These are phyloP conservation scores for Pteronotus mesoamericanus DNA, from an alignment of 2,797 vertebrate species.

Conservation along the genomic window DNA sequence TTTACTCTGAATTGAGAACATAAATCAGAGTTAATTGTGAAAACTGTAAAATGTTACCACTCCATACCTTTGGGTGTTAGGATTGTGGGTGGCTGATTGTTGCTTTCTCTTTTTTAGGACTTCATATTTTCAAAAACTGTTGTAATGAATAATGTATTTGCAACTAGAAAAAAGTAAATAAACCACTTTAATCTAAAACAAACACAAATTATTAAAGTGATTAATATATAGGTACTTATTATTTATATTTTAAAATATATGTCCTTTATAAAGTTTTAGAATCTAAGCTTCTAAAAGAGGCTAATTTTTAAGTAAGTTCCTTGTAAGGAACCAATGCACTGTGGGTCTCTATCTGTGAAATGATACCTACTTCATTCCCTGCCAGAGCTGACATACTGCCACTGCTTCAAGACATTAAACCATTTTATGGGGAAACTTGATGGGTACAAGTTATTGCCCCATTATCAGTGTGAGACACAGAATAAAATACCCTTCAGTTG, in stretches of 20 bases:
- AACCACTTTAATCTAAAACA: not conserved
- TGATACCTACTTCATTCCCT: conserved; percentile 40
- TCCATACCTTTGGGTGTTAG: not conserved
- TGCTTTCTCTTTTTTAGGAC: not conserved
- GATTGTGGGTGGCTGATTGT: not conserved
- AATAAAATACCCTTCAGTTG: conserved; percentile 56
- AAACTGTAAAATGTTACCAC: not conserved
- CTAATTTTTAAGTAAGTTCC: not conserved
- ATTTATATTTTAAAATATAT: conserved; percentile 7
- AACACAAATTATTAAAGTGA: not conserved
- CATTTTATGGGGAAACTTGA: conserved; percentile 61
- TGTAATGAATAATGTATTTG: not conserved
- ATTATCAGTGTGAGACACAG: conserved; percentile 60
- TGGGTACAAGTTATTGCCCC: conserved; percentile 64
- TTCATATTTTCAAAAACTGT: not conserved
- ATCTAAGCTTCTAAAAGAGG: not conserved
- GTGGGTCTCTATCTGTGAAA: conserved; percentile 7
- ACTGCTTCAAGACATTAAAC: conserved; percentile 56
- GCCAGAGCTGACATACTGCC: conserved; percentile 31
- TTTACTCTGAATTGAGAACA: not conserved
- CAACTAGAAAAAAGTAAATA: not conserved
- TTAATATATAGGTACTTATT: not conserved
- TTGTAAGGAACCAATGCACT: not conserved
- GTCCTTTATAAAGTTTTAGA: not conserved
- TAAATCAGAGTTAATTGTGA: conserved; percentile 13